Conservation (phyloP, 2,797 vertebrate genomes). For the Schizothorax lantsangensis region DNA sequence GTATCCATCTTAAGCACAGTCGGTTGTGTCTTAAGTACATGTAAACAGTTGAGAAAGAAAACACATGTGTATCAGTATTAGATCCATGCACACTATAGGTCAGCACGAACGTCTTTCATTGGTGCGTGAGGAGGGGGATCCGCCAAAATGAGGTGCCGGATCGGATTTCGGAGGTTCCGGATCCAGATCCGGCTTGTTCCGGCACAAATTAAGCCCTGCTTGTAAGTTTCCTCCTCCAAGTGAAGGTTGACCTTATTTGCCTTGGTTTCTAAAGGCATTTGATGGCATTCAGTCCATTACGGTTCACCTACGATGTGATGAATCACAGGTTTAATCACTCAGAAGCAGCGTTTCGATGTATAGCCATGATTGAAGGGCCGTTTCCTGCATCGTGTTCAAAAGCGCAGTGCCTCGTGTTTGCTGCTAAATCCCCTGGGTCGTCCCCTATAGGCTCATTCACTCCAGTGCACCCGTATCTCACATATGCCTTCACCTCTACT, state of each 20-base stretch:
- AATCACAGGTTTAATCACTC: slow-evolving; percentile 29
- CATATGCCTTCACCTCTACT: slow-evolving; percentile 20
- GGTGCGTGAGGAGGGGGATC: no score
- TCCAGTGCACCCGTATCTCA: slow-evolving; percentile 29
- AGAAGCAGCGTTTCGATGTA: background rate
- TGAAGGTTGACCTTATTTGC: background rate
- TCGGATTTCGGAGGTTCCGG: no score
- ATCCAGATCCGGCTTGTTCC: no score
- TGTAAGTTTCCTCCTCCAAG: background rate
- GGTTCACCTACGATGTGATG: slow-evolving; percentile 5
- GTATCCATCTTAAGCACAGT: no score
- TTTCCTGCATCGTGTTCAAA: background rate
- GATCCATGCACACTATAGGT: no score
- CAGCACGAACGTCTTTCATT: no score
- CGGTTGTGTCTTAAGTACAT: no score
- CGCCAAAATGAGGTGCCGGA: no score
- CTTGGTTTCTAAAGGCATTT: background rate
- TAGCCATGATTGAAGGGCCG: background rate
- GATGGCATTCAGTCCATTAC: slow-evolving; percentile 14
- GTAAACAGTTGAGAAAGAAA: no score
- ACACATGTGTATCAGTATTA: no score
- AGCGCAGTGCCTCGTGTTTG: background rate
- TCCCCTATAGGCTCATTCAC: background rate
- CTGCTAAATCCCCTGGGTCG: background rate
- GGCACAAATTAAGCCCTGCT: no score